Conservation (phyloP, 92 coral and sea anemone species). For the Umimayanthus chanpuru region DNA sequence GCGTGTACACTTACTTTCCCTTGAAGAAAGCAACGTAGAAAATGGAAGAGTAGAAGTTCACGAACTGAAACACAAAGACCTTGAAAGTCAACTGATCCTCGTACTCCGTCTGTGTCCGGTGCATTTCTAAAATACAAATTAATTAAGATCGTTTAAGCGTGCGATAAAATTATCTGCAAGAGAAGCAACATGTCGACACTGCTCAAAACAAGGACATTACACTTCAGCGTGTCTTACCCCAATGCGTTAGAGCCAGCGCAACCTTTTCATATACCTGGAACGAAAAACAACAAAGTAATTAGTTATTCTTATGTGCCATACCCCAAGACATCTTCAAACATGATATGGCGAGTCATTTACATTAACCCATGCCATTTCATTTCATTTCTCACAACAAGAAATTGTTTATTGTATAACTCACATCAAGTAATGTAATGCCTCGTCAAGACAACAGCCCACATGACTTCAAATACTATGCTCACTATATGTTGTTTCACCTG, state of each 20-base stretch:
- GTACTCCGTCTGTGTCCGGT: conserved; percentile 96
- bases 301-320: neutral
- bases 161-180: neutral
- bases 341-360: too few species aligned
- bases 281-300: neutral
- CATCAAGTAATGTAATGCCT: too few species aligned
- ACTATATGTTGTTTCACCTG: too few species aligned
- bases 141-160: neutral
- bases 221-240: conserved; percentile 72
- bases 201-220: neutral
- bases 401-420: too few species aligned
- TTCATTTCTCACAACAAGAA: too few species aligned
- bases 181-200: neutral
- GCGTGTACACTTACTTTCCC: conserved; percentile 83
- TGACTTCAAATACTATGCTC: too few species aligned
- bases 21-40: conserved; percentile 99
- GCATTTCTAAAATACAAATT: conserved; percentile 80
- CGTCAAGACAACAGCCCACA: too few species aligned
- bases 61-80: conserved; percentile 97
- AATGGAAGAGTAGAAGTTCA: conserved; percentile 96
- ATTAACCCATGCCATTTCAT: too few species aligned
- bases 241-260: conserved; percentile 93
- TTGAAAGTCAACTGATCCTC: conserved; percentile 97
- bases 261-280: conserved; percentile 94
- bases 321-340: neutral